Conservation (phyloP, 2,888 invertebrate species). For the Hirtodrosophila duncani region DNA sequence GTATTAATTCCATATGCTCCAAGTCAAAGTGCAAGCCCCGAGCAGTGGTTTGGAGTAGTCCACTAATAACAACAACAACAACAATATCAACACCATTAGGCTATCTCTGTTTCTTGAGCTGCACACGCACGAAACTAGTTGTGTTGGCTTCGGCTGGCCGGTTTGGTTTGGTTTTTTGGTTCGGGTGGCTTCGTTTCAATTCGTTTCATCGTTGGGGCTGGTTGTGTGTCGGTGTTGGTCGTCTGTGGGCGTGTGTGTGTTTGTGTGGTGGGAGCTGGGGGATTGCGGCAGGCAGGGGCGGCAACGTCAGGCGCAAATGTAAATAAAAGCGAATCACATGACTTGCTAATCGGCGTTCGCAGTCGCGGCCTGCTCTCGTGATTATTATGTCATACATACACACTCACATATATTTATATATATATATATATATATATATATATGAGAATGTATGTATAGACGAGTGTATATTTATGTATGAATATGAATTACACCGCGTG, state of each 20-base stretch:
- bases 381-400: conserved; percentile 77
- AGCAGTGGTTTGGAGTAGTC: too few relatives aligned
- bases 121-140: conserved; percentile 1
- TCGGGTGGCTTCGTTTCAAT: conserved; percentile 31
- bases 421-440: too few relatives aligned
- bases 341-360: conserved; percentile 76
- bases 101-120: conserved; percentile 13
- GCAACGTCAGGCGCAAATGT: conserved; percentile 63
- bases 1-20: too few relatives aligned
- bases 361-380: conserved; percentile 75
- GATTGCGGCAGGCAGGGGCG: conserved; percentile 12
- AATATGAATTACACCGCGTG: background rate
- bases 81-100: too few relatives aligned
- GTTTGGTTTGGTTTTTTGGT: too few relatives aligned
- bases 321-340: conserved; percentile 77
- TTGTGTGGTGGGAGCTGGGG: conserved; percentile 1
- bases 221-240: conserved; percentile 10
- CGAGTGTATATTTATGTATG: background rate
- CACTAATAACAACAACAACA: too few relatives aligned
- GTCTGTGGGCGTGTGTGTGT: conserved; percentile 11
- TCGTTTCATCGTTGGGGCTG: conserved; percentile 21
- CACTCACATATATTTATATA: background rate
- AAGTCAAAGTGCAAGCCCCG: too few relatives aligned
- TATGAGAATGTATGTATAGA: conserved; percentile 3
- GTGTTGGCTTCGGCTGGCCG: too few relatives aligned